Conservation (phyloP, 2,113 vertebrate genomes). For the Pollimyrus isidori region DNA sequence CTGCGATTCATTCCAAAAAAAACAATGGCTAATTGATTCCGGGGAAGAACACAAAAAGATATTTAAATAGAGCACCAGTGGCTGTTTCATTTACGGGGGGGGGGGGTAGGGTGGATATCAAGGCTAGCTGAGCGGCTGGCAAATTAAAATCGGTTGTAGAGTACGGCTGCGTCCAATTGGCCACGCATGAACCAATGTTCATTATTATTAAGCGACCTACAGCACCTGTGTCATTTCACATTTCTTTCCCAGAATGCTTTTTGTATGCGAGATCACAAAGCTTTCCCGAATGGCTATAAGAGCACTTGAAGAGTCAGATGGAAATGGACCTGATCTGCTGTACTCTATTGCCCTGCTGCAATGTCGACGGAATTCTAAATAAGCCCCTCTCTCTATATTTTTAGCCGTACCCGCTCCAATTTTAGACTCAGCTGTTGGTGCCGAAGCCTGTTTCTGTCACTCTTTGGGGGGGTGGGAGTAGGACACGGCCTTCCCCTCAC, state of each 20-base stretch:
- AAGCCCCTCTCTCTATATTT: slow-evolving; percentile 39
- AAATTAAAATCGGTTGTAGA: neutral
- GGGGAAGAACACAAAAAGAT: neutral
- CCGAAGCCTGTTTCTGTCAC: slow-evolving; percentile 48
- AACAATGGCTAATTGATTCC: neutral
- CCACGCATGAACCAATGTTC: neutral
- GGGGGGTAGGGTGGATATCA: neutral
- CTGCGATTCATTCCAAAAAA: slow-evolving; percentile 1
- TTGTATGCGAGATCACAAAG: neutral
- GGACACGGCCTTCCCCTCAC: neutral
- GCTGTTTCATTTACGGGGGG: neutral
- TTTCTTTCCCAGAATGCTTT: neutral
- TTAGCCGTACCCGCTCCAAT: slow-evolving; percentile 53
- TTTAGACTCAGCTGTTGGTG: slow-evolving; percentile 51
- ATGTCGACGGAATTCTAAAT: slow-evolving; percentile 20
- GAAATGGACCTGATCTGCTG: neutral
- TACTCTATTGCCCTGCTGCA: neutral
- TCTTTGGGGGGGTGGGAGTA: slow-evolving; percentile 30
- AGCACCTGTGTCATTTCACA: neutral
- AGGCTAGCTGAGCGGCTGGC: neutral
- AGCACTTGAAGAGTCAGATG: neutral
- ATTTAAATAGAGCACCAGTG: neutral
- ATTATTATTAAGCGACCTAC: neutral
- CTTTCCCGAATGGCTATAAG: neutral
- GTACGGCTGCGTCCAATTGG: neutral